Evolutionary conservation across 2,113 vertebrate species (phyloP).

Genomic region (Cettia cetti): DNA sequence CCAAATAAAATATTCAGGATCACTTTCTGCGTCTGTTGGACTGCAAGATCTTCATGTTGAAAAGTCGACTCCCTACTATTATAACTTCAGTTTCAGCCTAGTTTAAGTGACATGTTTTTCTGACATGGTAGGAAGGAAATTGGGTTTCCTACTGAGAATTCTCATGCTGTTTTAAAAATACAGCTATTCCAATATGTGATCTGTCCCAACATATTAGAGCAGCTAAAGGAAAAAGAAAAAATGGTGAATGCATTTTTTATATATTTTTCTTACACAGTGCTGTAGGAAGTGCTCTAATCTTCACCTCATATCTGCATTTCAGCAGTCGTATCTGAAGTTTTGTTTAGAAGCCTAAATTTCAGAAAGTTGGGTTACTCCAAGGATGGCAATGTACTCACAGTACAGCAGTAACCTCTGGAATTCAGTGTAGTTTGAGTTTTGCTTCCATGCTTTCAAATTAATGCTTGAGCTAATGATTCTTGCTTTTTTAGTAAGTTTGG

Average conservation of each 20-base stretch:
- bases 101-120: background rate
- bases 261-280: background rate
- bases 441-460: background rate
- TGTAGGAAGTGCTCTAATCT: background rate
- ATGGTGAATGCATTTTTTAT: background rate
- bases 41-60: background rate
- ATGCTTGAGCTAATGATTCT: too few relatives aligned
- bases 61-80: background rate
- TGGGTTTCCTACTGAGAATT: background rate
- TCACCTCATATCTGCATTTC: background rate
- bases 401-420: background rate
- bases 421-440: background rate
- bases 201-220: background rate
- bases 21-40: background rate
- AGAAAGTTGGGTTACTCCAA: background rate
- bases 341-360: background rate
- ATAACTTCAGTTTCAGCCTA: background rate
- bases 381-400: rapidly evolving
- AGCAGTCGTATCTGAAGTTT: background rate
- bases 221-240: background rate
- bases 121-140: background rate
- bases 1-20: background rate
- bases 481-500: background rate
- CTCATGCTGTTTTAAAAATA: background rate
- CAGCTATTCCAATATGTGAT: background rate